Conservation (phyloP, 2,113 vertebrate genomes). For the Jacana jacana region DNA sequence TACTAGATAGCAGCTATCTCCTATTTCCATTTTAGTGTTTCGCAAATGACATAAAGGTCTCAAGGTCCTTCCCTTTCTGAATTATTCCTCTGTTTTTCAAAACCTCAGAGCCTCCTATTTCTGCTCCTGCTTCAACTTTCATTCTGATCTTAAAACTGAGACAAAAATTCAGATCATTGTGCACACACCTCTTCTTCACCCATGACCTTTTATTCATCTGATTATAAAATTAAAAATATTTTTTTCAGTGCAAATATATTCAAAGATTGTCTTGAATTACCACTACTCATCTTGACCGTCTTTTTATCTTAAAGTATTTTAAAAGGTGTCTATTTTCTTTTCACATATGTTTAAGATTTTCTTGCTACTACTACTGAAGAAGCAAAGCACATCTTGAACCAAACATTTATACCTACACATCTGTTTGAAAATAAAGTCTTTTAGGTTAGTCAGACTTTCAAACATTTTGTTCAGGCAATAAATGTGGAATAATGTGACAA, state of each 20-base stretch:
- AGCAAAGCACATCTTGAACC: neutral
- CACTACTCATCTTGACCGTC: neutral
- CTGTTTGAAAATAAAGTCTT: neutral
- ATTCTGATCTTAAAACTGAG: neutral
- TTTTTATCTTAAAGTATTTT: neutral
- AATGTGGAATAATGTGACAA: neutral
- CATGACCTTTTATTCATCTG: neutral
- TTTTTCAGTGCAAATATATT: neutral
- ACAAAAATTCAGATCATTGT: neutral
- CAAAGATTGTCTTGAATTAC: conserved; percentile 1
- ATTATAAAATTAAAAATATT: neutral
- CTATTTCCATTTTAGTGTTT: conserved; percentile 14
- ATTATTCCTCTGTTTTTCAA: conserved; percentile 5
- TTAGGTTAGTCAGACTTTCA: neutral
- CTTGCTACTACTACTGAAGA: neutral
- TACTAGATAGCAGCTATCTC: neutral
- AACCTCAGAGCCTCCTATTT: neutral
- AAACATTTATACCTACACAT: neutral
- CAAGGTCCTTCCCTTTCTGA: neutral
- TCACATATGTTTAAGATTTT: neutral
- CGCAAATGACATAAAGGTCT: neutral
- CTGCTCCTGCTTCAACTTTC: neutral
- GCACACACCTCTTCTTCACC: neutral
- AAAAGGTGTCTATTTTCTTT: neutral
- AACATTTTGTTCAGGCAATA: neutral